Base-by-base conservation (phyloP, 2,113 vertebrate genomes). In the Erpornis zantholeuca region DNA sequence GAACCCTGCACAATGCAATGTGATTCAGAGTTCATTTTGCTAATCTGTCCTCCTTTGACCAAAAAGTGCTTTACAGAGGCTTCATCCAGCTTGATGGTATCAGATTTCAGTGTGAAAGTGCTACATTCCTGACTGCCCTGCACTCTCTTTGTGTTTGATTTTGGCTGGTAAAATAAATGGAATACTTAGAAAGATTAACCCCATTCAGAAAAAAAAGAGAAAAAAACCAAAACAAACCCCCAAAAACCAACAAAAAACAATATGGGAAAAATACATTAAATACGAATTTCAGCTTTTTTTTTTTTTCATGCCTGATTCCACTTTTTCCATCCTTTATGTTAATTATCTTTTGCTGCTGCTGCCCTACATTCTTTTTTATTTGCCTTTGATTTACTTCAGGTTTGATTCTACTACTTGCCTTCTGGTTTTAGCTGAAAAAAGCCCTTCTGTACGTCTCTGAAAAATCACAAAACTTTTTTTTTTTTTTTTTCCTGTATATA, bases 51-150 rank as follows among this genome's bases (percentile, higher is more conserved):
- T 61, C 49, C 59, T 95, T 96, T 93, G 85, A 95, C 77, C 73
- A 66, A 88, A 59, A 70, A 54, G 69, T 12, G 52, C 70, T 82
- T 49, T 36, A 49, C 2, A 2, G 47, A 61, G 47, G 49, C 71
- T 64, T 35, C 69, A 49, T 63, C 68, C 88, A 83, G 69, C 52
- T 57, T 36, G 73, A 40, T 25, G 56, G 80, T 45, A 42, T 95
- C 92, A 40, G 87, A 36, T 96, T 96, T 90, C 89, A 83, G 68
- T 52, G 66, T 77, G 71, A 78, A 95, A 96, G 56, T 80, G 79
- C 69, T 59, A 84, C 89, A 95, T 92, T 96, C 90, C 82, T 93
- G 50, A 42, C 59, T 82, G 70, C 54, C 53, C 63, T 20, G 45
- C 56, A 10, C 59, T 61, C 36, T 60, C 75, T 94, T 93, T 94